Base-by-base conservation (phyloP, 1,140 invertebrate genomes). In the Drosophila pectinifera region DNA sequence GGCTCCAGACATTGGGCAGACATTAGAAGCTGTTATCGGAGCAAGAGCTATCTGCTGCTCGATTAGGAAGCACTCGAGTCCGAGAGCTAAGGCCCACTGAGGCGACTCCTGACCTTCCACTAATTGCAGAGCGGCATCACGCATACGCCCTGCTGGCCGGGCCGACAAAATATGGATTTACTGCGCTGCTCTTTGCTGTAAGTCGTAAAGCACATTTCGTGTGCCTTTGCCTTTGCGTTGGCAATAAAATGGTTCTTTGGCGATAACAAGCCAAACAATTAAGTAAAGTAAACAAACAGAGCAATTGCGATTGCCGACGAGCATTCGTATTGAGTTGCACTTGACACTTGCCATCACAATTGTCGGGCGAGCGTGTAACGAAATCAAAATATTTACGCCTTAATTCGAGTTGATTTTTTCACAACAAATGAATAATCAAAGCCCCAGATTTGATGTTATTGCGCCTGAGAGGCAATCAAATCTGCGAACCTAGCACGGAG, bases 321-420 rank as follows among this genome's bases (percentile, higher is more conserved):
- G 62, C 20, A 26, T 38, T 18, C 38, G 59, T 48, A 73, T 62
- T 62, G 49, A 64, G 36, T 51, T 64, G 51, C 73, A 77, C 48
- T 48, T 67, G 67, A 70, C 64, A 70, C 46, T 56, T 57, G 45
- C 45, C 69, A 51, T 73, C 72, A 38, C 41, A 43, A 43, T 36
- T 63, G 67, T 34, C 67, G 31, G 49, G 28, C 24, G 24, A 51
- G 41, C 8, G 26, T 56, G 65, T 63, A 78, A 78, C 54, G 63
- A 79, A 80, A 73, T 79, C 43, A 83, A 76, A 83, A 76, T 89
- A 89, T 84, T 88, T 88, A 67, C 80, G 80, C 55, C 41, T 67
- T 53, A 53, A 84, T 73, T 83, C 7, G 34, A 56, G 34, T 31
- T 68, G 62, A 69, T 68, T 69, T 69, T 69, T 41, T 20, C 16